A percentile compares a stretch with the other conserved stretches of the same genome.
phyloP scores from a whole-genome alignment of 2,797 vertebrate genomes.

The Centropyge bicolor region DNA sequence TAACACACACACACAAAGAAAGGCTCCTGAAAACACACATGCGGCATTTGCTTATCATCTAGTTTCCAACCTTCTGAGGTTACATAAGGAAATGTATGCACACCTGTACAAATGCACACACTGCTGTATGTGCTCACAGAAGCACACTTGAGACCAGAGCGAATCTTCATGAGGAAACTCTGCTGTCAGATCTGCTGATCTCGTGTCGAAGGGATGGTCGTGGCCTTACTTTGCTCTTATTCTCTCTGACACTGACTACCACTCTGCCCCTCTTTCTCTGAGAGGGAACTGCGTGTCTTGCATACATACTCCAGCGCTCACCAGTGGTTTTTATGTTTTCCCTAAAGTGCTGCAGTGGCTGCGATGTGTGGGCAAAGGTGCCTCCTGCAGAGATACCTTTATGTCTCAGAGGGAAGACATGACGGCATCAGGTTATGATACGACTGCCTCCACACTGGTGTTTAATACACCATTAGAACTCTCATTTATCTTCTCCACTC shows the following conservation, averaged over 20 bases:
- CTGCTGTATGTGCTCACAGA: constrained; percentile 27
- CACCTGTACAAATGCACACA: constrained; percentile 13
- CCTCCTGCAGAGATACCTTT: constrained; percentile 24
- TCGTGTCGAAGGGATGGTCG: constrained; percentile 49
- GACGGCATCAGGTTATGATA: constrained; percentile 31
- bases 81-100: neutral
- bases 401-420: constrained; percentile 5
- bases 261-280: constrained; percentile 35
- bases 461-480: constrained; percentile 62
- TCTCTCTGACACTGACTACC: constrained; percentile 54
- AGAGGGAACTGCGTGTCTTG: constrained; percentile 55
- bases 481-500: constrained; percentile 58
- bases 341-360: constrained; percentile 63
- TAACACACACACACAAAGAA: constrained; percentile 23
- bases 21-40: constrained; percentile 1
- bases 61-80: constrained; percentile 19
- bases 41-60: neutral
- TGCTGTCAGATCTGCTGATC: constrained; percentile 67
- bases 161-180: constrained; percentile 34
- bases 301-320: constrained; percentile 47
- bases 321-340: constrained; percentile 42
- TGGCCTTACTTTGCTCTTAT: constrained; percentile 62
- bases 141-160: constrained; percentile 41
- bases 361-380: constrained; percentile 5
- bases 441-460: constrained; percentile 37